Conservation (phyloP, 2,113 vertebrate genomes). For the Pseudorasbora parva region DNA sequence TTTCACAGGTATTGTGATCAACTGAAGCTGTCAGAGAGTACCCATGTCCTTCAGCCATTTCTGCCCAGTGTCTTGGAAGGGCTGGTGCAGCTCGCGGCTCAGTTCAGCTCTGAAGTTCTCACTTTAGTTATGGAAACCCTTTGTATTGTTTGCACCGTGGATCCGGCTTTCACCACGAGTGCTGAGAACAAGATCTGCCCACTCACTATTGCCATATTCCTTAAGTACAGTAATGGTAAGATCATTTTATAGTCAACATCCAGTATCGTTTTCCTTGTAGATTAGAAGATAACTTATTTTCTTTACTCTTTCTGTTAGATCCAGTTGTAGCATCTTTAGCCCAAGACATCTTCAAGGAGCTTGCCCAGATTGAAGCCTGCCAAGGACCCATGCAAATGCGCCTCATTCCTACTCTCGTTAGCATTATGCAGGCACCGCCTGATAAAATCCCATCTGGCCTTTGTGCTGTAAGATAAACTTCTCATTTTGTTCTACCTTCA, state of each 20-base stretch:
- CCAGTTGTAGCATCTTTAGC: slow-evolving; percentile 96
- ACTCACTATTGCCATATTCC: slow-evolving; percentile 96
- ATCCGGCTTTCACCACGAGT: slow-evolving; percentile 89
- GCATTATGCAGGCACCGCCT: slow-evolving; percentile 97
- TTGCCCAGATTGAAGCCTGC: slow-evolving; percentile 95
- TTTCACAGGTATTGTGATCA: slow-evolving; percentile 92
- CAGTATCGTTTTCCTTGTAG: not conserved
- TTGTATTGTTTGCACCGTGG: slow-evolving; percentile 94
- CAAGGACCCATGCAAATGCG: slow-evolving; percentile 97
- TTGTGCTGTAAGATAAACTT: slow-evolving; percentile 84
- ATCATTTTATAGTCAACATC: not conserved
- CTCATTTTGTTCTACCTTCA: not conserved
- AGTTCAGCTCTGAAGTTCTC: slow-evolving; percentile 96
- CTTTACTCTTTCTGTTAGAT: slow-evolving; percentile 75
- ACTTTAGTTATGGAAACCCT: slow-evolving; percentile 98
- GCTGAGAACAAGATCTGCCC: slow-evolving; percentile 97
- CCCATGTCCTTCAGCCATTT: slow-evolving; percentile 92
- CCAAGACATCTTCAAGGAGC: slow-evolving; percentile 98
- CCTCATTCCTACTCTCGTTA: slow-evolving; percentile 95
- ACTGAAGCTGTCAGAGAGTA: slow-evolving; percentile 93
- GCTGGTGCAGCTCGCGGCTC: slow-evolving; percentile 91
- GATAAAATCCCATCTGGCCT: slow-evolving; percentile 97
- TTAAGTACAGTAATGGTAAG: slow-evolving; percentile 98
- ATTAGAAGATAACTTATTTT: not conserved
- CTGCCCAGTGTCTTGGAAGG: slow-evolving; percentile 95